Evolutionary conservation across 2,113 vertebrate genomes (phyloP), one percentile per base, ranked within the genome.

Genomic region (Percopsis transmontana): DNA sequence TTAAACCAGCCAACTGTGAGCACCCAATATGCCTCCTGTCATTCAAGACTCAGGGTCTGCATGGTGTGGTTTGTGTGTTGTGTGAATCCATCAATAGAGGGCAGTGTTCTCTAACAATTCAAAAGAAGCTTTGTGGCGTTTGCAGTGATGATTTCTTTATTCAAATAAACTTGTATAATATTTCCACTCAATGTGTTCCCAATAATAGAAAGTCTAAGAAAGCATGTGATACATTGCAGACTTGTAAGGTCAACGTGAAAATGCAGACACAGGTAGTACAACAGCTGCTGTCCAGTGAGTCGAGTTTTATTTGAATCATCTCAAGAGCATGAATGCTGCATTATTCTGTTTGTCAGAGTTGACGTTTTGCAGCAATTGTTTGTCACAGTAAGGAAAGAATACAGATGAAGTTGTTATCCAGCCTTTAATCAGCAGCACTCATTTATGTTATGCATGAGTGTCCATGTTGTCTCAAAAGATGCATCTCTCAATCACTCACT

Each of bases 1-100:
- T 85, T 68, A 71, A 62, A 72, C 77, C 70, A 33, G 78, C 82
- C 85, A 84, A 89, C 82, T 82, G 83, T 79, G 74, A 44, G 57
- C 72, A 70, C 83, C 68, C 65, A 85, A 70, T 85, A 80, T 72
- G 75, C 79, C 61, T 73, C 74, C 80, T 87, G 83, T 61, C 79
- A 84, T 77, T 76, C 71, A 82, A 58, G 47, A 44, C 23, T 45
- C 53, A 76, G 48, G 13, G 13, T 65, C 23, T 50, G 5, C 23
- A 62, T 41, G n/a, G 15, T 23, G 21, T 21, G 19, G 50, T 64
- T 62, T 47, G 23, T 51, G 10, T 58, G 41, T 62, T 40, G 12
- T 57, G 13, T 62, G 39, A 42, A 39, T 42, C 39, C 15, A n/a
- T 9, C 12, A 9, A 19, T 58, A 33, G 27, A 33, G 27, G 27